Percentiles rank a stretch among this genome's conserved stretches.
Conservation (phyloP, 2,797 vertebrate genomes). For the Cephalopachus bancanus region DNA sequence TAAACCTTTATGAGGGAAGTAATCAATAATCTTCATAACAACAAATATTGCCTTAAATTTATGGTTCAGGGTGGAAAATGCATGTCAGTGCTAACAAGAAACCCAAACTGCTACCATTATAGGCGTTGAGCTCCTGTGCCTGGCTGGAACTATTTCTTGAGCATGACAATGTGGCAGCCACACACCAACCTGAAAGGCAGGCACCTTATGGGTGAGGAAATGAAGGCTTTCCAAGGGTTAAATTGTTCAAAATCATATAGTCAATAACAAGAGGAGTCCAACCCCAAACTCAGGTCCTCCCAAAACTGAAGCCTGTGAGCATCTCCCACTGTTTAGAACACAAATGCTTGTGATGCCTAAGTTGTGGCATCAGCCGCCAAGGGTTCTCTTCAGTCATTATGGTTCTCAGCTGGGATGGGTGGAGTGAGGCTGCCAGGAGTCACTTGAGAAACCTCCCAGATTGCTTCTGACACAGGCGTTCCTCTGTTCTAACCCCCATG, state of each 20-base stretch:
- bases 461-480: neutral
- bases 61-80: neutral
- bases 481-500: neutral
- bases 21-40: neutral
- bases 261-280: neutral
- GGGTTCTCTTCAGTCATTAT: neutral
- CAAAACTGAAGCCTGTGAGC: neutral
- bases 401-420: neutral
- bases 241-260: constrained; percentile 16
- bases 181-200: neutral
- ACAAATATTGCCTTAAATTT: constrained; percentile 36
- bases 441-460: neutral
- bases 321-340: neutral
- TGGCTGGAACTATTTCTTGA: neutral
- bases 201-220: neutral
- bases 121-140: too few species aligned
- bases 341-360: neutral
- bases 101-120: neutral
- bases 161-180: neutral
- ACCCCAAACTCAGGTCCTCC: neutral
- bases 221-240: neutral
- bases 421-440: neutral
- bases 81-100: neutral
- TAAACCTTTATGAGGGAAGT: neutral
- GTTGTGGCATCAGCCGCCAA: neutral